Evolutionary conservation across 2,888 invertebrate genomes (phyloP).

Genomic region (Caenorhabditis angaria): DNA sequence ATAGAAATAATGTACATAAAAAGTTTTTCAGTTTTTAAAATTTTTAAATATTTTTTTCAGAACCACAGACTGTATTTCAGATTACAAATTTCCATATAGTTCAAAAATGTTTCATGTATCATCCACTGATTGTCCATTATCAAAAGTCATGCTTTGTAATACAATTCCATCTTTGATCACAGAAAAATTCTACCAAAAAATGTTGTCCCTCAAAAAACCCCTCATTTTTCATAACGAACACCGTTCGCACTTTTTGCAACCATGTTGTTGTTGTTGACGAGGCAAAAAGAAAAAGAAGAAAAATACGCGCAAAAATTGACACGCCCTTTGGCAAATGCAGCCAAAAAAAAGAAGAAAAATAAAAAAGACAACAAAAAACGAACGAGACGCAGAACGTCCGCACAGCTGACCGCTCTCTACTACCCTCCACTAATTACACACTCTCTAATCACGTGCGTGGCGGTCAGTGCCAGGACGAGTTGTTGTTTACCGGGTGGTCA

Average conservation of each 20-base stretch:
- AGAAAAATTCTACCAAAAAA: too few relatives aligned
- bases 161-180: too few relatives aligned
- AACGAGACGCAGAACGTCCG: slow-evolving; percentile 8
- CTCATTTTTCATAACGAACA: slow-evolving; percentile 16
- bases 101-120: not conserved
- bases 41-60: not conserved
- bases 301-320: slow-evolving; percentile 19
- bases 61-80: not conserved
- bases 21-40: not conserved
- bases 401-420: slow-evolving; percentile 41
- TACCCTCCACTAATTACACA: slow-evolving; percentile 25
- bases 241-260: slow-evolving; percentile 41
- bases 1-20: not conserved
- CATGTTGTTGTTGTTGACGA: slow-evolving; percentile 41
- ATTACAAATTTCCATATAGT: not conserved
- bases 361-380: slow-evolving; percentile 1
- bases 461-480: slow-evolving; percentile 44
- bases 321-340: slow-evolving; percentile 37
- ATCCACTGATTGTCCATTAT: too few relatives aligned
- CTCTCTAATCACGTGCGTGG: slow-evolving; percentile 20
- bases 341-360: too few relatives aligned
- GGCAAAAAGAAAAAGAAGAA: slow-evolving; percentile 32
- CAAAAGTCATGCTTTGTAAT: too few relatives aligned
- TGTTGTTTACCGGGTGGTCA: slow-evolving; percentile 47
- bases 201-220: not conserved